phyloP scores from a whole-genome alignment of 2,888 invertebrate genomes.

The Phytoseiulus persimilis region DNA sequence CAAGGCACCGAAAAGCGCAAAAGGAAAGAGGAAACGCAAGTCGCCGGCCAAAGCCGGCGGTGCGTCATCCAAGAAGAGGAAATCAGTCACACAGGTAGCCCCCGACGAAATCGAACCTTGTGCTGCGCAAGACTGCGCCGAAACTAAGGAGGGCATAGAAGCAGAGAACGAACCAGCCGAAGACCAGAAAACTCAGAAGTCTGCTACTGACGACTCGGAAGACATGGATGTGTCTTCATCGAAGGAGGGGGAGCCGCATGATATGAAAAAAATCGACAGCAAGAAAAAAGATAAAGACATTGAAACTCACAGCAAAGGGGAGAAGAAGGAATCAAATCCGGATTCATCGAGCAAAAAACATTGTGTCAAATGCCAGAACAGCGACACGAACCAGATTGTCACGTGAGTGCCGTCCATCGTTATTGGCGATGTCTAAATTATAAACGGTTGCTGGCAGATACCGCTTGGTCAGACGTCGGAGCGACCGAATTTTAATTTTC shows the following conservation, averaged over 20 bases:
- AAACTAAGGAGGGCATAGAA: neutral
- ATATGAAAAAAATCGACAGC: neutral
- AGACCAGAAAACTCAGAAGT: neutral
- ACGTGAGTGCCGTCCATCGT: neutral
- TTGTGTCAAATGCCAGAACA: constrained; percentile 18
- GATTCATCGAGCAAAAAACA: neutral
- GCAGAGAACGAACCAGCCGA: neutral
- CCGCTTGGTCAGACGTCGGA: no score
- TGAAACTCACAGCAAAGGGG: neutral
- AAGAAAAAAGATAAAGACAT: neutral
- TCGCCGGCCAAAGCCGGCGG: neutral
- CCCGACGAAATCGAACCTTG: neutral
- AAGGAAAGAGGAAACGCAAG: constrained; percentile 14
- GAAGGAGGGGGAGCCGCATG: neutral
- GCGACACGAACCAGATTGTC: constrained; percentile 17
- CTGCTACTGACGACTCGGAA: neutral
- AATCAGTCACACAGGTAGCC: neutral
- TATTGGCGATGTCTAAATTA: no score
- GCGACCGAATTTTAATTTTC: no score
- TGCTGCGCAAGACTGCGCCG: neutral
- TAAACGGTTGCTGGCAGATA: no score
- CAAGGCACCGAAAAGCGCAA: neutral
- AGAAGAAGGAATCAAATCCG: neutral
- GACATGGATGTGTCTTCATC: neutral
- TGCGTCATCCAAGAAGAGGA: neutral